These are phyloP conservation scores for Aphrophora alni DNA, from an alignment of 2,888 invertebrate genomes.

Conservation along the genomic window DNA sequence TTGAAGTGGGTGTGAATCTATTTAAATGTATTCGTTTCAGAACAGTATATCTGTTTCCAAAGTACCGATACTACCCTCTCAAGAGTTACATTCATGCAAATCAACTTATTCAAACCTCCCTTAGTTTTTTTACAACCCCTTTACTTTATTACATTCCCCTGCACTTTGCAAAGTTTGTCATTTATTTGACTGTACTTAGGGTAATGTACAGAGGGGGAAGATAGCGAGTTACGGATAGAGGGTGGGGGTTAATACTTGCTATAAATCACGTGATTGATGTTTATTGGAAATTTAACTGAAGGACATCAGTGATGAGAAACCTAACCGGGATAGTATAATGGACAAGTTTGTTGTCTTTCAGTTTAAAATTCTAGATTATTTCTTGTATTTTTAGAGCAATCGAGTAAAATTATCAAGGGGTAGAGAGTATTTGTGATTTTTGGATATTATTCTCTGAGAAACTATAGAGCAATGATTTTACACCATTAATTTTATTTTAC, in stretches of 20 bases:
- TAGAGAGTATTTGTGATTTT: too few relatives aligned
- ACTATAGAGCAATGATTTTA: too few relatives aligned
- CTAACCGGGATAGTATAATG: too few relatives aligned
- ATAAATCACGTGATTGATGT: background rate
- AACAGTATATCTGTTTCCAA: conserved; percentile 26
- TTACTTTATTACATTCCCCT: conserved; percentile 3
- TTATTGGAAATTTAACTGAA: background rate
- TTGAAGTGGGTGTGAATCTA: conserved; percentile 22
- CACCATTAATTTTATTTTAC: too few relatives aligned
- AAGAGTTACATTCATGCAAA: conserved; percentile 29
- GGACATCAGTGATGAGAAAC: too few relatives aligned
- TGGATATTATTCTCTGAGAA: too few relatives aligned
- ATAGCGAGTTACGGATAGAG: background rate
- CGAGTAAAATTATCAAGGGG: too few relatives aligned
- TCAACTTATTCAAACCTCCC: conserved; percentile 26
- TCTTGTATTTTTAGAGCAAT: too few relatives aligned
- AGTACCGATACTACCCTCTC: conserved; percentile 13
- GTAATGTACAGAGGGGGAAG: background rate
- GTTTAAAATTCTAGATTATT: too few relatives aligned
- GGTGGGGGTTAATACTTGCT: background rate
- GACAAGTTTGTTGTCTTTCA: too few relatives aligned
- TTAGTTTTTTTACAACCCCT: background rate
- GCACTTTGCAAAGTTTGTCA: background rate
- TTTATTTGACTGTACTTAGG: conserved; percentile 3
- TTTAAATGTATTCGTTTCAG: conserved; percentile 32